A percentile compares a stretch with the other conserved stretches of the same genome.
These are phyloP conservation scores for Colistium nudipinnis DNA, from an alignment of 2,113 vertebrate genomes.

Conservation along the genomic window DNA sequence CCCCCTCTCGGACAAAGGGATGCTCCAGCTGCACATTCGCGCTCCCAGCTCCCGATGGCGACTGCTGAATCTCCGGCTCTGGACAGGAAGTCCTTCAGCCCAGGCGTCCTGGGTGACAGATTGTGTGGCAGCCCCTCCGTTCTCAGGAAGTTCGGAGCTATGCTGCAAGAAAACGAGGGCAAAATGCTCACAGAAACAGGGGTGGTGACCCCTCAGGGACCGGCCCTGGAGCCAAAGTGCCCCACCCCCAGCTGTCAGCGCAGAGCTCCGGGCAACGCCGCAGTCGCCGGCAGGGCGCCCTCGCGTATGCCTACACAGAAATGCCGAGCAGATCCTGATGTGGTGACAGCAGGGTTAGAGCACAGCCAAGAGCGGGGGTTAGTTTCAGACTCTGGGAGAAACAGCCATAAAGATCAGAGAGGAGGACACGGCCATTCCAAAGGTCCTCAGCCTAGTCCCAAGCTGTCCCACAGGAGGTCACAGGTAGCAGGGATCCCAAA, in stretches of 20 bases:
- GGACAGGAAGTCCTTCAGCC: slow-evolving; percentile 70
- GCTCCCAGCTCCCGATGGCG: slow-evolving; percentile 79
- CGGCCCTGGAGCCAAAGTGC: slow-evolving; percentile 60
- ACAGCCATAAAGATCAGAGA: slow-evolving; percentile 62
- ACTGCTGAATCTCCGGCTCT: slow-evolving; percentile 66
- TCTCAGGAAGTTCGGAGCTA: slow-evolving; percentile 77
- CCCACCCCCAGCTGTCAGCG: slow-evolving; percentile 78
- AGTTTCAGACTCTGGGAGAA: slow-evolving; percentile 54
- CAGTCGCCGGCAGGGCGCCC: slow-evolving; percentile 65
- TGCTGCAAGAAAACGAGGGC: slow-evolving; percentile 80
- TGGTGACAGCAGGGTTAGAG: slow-evolving; percentile 71
- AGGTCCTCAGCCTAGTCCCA: slow-evolving; percentile 52
- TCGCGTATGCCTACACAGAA: slow-evolving; percentile 78
- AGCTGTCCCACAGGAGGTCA: slow-evolving; percentile 60
- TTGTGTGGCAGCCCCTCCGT: slow-evolving; percentile 77
- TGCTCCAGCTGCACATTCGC: slow-evolving; percentile 78
- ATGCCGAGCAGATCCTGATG: slow-evolving; percentile 79
- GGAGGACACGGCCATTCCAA: slow-evolving; percentile 54
- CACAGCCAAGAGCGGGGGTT: slow-evolving; percentile 60
- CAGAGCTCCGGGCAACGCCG: slow-evolving; percentile 70
- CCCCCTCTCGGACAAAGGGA: slow-evolving; percentile 79
- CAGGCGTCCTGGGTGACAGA: slow-evolving; percentile 63
- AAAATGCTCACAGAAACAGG: slow-evolving; percentile 78
- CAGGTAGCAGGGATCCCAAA: slow-evolving; percentile 69
- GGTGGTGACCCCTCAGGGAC: slow-evolving; percentile 69